A percentile compares a stretch with the other conserved stretches of the same genome.
phyloP scores from a whole-genome alignment of 2,888 invertebrate species.

The Himalopsyche tibetana region DNA sequence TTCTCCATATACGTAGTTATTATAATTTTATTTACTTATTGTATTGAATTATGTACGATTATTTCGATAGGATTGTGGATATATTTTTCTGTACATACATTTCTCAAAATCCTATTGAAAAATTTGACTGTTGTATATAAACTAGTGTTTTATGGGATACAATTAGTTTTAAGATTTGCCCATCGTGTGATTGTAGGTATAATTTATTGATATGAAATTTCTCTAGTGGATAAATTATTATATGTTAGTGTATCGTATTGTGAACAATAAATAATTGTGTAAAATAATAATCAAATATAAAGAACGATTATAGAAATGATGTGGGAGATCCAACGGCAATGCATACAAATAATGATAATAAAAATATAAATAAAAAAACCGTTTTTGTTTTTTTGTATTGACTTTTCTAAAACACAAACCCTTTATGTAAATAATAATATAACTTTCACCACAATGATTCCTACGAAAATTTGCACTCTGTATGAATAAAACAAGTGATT shows the following conservation, averaged over 20 bases:
- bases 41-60: background rate
- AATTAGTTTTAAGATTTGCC: conserved; percentile 64
- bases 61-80: conserved; percentile 37
- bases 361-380: conserved; percentile 58
- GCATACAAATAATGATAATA: conserved; percentile 66
- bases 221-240: conserved; percentile 63
- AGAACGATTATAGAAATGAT: conserved; percentile 49
- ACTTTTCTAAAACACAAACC: too few species aligned
- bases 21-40: background rate
- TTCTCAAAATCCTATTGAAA: conserved; percentile 14
- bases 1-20: background rate
- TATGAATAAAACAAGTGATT: too few species aligned
- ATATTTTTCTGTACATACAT: conserved; percentile 39
- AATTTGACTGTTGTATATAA: conserved; percentile 37
- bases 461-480: too few species aligned
- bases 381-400: too few species aligned
- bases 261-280: conserved; percentile 55
- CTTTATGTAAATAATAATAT: too few species aligned
- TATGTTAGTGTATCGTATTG: conserved; percentile 65
- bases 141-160: conserved; percentile 48
- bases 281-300: conserved; percentile 51
- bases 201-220: conserved; percentile 63
- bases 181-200: conserved; percentile 66
- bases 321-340: conserved; percentile 56
- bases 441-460: too few species aligned